Base-by-base conservation (phyloP, 1,140 invertebrate species). In the Drosophila hydei region DNA sequence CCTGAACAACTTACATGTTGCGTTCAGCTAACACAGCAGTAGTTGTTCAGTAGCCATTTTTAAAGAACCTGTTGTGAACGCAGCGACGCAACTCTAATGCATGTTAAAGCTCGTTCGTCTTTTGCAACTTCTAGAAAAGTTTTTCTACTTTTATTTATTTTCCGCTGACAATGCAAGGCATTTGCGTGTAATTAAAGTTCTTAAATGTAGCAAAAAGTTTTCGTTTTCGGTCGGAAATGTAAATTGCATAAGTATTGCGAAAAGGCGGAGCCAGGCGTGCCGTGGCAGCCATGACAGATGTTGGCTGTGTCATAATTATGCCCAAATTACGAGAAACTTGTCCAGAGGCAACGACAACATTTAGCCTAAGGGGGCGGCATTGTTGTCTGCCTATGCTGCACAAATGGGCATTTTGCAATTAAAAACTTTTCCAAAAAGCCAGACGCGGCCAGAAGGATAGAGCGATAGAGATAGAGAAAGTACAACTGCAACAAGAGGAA, bases 271-370 rank as follows among this genome's bases (percentile, higher is more conserved):
- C 38, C 12, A 27, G 38, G 54, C 19, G 65, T 55, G 75, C 30
- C 75, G 30, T 45, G 60, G 60, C 27, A 63, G 45, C 50, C 60
- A 36, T 69, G 76, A 47, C 77, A 84, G 79, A 67, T 70, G 71
- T 54, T 80, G 74, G 48, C 60, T 60, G 68, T 85, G 79, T 75
- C 75, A 89, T 89, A 87, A 84, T 89, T 85, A 80, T 72, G 81
- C 23, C 81, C 70, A 85, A 85, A 87, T 87, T 75, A 75, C 73
- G 68, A 47, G 50, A 43, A 75, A 51, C 56, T 72, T 65, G 45
- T 55, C 50, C 65, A 47, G 50, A 21, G 63, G 63, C 61, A 78
- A 56, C 55, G 48, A 59, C 56, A 43, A 25, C 23, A 8, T 11
- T 43, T 25, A 21, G 43, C 18, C 14, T 5, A 27, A 5, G 21